Evolutionary conservation across 2,113 vertebrate genomes (phyloP).

Genomic region (Microtus ochrogaster): DNA sequence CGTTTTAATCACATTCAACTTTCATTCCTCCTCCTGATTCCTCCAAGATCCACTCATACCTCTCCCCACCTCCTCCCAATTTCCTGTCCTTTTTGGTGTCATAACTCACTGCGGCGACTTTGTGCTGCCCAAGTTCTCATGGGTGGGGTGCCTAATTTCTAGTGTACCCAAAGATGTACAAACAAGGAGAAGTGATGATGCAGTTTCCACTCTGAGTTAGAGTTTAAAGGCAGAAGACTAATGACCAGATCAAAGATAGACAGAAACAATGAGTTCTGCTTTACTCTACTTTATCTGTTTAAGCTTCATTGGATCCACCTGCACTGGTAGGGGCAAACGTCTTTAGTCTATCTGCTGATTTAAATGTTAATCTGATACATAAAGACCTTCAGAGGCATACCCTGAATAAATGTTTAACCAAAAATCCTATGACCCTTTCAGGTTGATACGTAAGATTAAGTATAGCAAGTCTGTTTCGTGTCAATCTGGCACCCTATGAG

Average conservation of each 20-base stretch:
- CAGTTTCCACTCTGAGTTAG: neutral
- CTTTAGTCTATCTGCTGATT: neutral
- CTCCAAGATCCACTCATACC: neutral
- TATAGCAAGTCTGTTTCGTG: neutral
- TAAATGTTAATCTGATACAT: neutral
- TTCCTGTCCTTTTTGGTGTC: neutral
- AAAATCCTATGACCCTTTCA: neutral
- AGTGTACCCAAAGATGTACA: neutral
- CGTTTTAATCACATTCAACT: neutral
- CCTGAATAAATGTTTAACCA: neutral
- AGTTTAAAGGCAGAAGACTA: neutral
- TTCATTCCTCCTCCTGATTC: neutral
- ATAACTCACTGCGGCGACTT: neutral
- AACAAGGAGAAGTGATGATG: neutral
- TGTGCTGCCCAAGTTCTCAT: neutral
- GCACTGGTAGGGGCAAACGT: too few relatives aligned
- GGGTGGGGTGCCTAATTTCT: neutral
- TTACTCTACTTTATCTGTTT: neutral
- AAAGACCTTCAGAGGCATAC: neutral
- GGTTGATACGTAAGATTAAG: neutral
- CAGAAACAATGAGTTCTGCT: neutral
- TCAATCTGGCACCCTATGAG: neutral
- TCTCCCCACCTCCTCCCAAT: too few relatives aligned
- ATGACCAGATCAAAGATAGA: neutral
- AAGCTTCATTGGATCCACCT: neutral